Evolutionary conservation across 2,797 vertebrate species (phyloP).

Genomic region (Hydrophis major): DNA sequence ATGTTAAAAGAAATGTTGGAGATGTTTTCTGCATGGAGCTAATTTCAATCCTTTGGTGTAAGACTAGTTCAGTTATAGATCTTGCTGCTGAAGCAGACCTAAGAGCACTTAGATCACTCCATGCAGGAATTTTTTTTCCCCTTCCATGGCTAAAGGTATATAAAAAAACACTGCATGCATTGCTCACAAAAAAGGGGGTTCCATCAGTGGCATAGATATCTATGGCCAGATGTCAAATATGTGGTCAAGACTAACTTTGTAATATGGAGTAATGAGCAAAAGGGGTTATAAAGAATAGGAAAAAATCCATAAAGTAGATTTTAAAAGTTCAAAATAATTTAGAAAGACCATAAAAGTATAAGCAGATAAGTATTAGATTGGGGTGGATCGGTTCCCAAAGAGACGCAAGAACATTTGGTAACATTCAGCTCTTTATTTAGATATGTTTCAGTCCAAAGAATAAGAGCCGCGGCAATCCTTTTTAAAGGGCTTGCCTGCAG

Average conservation of each 20-base stretch:
- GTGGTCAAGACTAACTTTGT: not conserved
- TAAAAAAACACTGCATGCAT: not conserved
- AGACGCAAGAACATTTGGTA: no score
- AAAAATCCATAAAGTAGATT: not conserved
- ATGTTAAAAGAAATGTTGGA: not conserved
- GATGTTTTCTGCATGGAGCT: not conserved
- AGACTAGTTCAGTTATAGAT: not conserved
- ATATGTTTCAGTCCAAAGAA: no score
- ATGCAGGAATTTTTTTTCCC: not conserved
- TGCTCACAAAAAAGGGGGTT: not conserved
- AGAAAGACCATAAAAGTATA: not conserved
- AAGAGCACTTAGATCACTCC: not conserved
- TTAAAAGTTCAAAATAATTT: not conserved
- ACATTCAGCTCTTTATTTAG: no score
- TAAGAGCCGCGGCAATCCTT: no score
- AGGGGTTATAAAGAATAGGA: not conserved
- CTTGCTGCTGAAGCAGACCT: not conserved
- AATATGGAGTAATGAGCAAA: not conserved
- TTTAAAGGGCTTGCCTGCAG: no score
- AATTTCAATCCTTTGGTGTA: not conserved
- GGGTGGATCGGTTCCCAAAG: no score
- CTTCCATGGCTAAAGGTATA: not conserved
- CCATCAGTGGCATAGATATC: not conserved
- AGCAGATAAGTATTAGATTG: not conserved
- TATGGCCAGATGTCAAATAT: not conserved